Percentiles rank a stretch among this genome's conserved stretches.
Conservation (phyloP, 2,113 vertebrate genomes). For the Erythrocercus mccallii region DNA sequence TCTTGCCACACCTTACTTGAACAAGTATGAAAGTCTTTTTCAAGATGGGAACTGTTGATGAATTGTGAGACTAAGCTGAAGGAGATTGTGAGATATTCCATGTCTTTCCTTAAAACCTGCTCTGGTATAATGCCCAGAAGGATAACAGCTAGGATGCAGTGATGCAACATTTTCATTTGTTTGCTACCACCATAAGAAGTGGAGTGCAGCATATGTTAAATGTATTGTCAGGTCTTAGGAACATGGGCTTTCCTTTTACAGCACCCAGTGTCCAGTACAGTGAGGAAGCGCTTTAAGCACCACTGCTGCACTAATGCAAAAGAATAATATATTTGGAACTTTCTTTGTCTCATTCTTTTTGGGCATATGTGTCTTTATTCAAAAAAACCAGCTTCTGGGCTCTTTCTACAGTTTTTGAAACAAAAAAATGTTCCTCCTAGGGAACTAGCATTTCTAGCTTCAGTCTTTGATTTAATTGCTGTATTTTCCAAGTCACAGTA, state of each 20-base stretch:
- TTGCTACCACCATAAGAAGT: background rate
- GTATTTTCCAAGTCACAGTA: background rate
- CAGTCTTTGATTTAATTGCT: background rate
- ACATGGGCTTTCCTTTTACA: background rate
- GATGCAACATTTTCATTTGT: background rate
- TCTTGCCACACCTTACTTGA: background rate
- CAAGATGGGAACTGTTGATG: background rate
- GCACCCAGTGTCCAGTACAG: background rate
- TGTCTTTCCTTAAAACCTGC: background rate
- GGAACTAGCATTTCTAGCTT: background rate
- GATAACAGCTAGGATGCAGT: background rate
- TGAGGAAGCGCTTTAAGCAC: background rate
- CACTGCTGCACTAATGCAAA: background rate
- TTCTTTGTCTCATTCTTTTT: background rate
- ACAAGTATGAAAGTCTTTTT: background rate
- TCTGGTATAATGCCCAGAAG: background rate
- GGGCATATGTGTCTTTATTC: background rate
- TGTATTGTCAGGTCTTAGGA: background rate
- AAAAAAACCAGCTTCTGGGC: background rate
- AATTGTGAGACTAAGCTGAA: background rate
- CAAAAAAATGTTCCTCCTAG: background rate
- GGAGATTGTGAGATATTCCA: background rate
- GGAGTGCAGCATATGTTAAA: background rate
- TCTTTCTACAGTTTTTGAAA: background rate
- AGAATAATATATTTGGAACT: background rate